Base-by-base conservation (phyloP, 2,888 invertebrate species). In the Hedya salicella region DNA sequence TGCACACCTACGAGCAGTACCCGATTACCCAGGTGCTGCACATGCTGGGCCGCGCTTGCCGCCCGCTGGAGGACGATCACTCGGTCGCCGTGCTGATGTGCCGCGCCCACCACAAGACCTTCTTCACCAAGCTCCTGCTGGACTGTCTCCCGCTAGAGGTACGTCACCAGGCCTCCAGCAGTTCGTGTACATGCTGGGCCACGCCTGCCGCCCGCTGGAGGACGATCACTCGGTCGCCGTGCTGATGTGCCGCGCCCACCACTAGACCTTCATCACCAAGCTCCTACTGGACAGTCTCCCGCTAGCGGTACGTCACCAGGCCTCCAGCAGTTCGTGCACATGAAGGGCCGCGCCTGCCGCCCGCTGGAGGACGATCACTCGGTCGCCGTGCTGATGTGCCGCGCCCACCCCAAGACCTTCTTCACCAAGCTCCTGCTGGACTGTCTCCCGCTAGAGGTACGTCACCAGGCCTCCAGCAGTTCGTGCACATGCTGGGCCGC, bases 121-220 rank as follows among this genome's bases (percentile, higher is more conserved):
- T 98, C 94, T 99, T 98, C 92, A 98, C 98, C 82, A 99, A 99
- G 86, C 97, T 99, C 85, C 93, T 99, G 56, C 98, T 98, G 83
- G 99, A 99, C 84, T 98, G 99, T 0, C 87, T 99, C 64, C 99
- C 99, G 0, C 96, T 99, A 0, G 99, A 99, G 93, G 95, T 94
- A 71, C 78, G 78, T 59, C 13, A n/a, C 25, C 25, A n/a, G n/a
- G 44, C 3, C 16, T 14, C 21, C 21, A n/a, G 21, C 36, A 36
- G 36, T 3, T 9, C 36, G 6, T 4, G 5, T 6, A 4, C 25
- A 25, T 25, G 25, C 25, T 25, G 25, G 25, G 36, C 36, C 36
- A 9, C 36, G 36, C 36, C 36, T n/a, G n/a, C n/a, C n/a, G 25
- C 25, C 25, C 99, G 0, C 6, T 36, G 36, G 9, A 9, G 36